These are phyloP conservation scores for Euura saliciscinereae DNA, from an alignment of 1,140 invertebrate species.

Conservation along the genomic window DNA sequence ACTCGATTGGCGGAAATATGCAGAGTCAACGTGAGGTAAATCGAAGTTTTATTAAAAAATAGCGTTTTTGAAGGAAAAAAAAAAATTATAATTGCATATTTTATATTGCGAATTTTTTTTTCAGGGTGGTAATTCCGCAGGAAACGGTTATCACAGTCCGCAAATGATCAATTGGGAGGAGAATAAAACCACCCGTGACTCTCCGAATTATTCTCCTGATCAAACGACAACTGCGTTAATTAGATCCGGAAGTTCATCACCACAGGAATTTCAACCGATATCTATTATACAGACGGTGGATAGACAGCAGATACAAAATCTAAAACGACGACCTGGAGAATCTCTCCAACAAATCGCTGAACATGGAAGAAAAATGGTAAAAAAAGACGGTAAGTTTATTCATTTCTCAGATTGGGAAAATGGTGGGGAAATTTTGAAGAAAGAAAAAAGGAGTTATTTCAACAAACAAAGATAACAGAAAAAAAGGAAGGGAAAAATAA, in stretches of 20 bases:
- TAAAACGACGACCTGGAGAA: constrained; percentile 46
- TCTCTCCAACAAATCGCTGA: constrained; percentile 43
- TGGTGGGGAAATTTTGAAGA: no score
- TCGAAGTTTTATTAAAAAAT: no score
- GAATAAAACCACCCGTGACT: constrained; percentile 32
- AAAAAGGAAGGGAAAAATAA: no score
- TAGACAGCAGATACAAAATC: constrained; percentile 10
- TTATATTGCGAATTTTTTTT: background rate
- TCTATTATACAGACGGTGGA: background rate
- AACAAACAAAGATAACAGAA: no score
- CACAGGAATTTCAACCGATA: constrained; percentile 24
- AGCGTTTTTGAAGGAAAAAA: no score
- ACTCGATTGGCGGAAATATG: constrained; percentile 18
- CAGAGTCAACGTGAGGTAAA: no score
- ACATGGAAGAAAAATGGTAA: constrained; percentile 46
- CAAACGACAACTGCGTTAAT: constrained; percentile 23
- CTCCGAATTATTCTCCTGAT: constrained; percentile 34
- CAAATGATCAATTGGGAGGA: constrained; percentile 49
- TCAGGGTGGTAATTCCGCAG: background rate
- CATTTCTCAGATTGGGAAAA: background rate
- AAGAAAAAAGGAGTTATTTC: no score
- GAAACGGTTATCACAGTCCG: constrained; percentile 44
- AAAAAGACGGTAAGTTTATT: constrained; percentile 42
- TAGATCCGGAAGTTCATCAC: constrained; percentile 37
- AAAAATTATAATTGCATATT: background rate